Base-by-base conservation (phyloP, 1,140 invertebrate genomes). In the Drosophila kanapiae region DNA sequence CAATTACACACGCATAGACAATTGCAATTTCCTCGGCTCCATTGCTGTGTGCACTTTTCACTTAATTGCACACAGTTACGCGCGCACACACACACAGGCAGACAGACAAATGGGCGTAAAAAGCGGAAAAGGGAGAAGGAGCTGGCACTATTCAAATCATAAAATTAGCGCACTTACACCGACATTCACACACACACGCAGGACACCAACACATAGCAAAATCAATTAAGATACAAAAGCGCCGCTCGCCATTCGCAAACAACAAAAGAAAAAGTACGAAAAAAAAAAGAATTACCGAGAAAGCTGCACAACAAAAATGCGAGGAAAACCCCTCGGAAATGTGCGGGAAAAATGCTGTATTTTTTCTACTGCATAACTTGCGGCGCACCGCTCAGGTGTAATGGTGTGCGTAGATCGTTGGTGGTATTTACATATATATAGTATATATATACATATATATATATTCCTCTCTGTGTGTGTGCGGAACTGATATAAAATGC, bases 211-310 rank as follows among this genome's bases (percentile, higher is more conserved):
- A 43, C 23, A 48, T 13, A 62, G 43, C 56, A 53, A 84, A 87
- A 87, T 87, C 83, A 87, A 87, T 87, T 87, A 87, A 87, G 76
- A 64, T 64, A 87, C 84, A 88, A 88, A 87, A 88, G 77, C 70
- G 51, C 51, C 60, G 47, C 63, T 48, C 82, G 59, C 77, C 72
- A 62, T 54, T 35, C 37, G 56, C 53, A 68, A 75, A 78, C 53
- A 83, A 79, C 53, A 75, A 61, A 56, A 40, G 48, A 63, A 82
- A 56, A 58, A 67, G 60, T 31, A 59, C 33, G 38, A 75, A 58
- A 67, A 58, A 56, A 77, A 64, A 58, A 43, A 23, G 23, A 54
- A 72, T 13, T 35, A 53, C 29, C 49, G 31, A 53, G 31, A 31
- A 35, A 60, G 35, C 42, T 48, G 60, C 37, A 1, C 13, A 47